These are phyloP conservation scores for Platerodrilus igneus DNA, from an alignment of 2,888 invertebrate genomes.

Conservation along the genomic window DNA sequence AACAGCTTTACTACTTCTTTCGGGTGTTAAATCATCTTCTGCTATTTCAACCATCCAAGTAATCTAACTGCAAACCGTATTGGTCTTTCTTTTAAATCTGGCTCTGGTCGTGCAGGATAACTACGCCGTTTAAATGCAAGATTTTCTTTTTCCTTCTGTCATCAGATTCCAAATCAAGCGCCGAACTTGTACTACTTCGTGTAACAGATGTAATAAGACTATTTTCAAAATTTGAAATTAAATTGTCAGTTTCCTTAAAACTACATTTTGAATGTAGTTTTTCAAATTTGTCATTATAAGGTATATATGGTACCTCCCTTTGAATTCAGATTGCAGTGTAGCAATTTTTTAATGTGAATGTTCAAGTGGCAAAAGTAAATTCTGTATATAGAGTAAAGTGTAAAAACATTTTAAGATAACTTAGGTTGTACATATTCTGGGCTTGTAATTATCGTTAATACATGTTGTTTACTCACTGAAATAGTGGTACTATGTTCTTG, in stretches of 20 bases:
- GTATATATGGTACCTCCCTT: constrained; percentile 70
- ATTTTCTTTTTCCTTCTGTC: constrained; percentile 67
- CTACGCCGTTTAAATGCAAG: constrained; percentile 75
- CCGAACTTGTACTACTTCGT: constrained; percentile 76
- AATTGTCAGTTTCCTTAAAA: constrained; percentile 48
- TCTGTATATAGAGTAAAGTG: no score
- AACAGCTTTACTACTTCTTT: constrained; percentile 90
- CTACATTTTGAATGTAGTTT: constrained; percentile 46
- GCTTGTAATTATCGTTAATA: no score
- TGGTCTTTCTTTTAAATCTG: constrained; percentile 67
- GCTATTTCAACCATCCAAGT: constrained; percentile 92
- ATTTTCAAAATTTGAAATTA: constrained; percentile 51
- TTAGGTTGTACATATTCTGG: no score
- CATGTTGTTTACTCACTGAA: no score
- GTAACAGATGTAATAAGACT: constrained; percentile 64
- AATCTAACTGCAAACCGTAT: constrained; percentile 90
- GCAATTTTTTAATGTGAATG: no score
- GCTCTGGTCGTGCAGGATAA: constrained; percentile 73
- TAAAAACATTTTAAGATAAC: no score
- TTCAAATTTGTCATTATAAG: constrained; percentile 40
- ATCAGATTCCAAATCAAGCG: constrained; percentile 66
- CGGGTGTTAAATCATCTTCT: constrained; percentile 92
- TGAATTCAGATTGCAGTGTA: no score
- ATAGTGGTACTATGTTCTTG: no score
- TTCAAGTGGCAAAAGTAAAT: no score